A percentile compares a stretch with the other conserved stretches of the same genome.
Conservation (phyloP, 2,888 invertebrate genomes). For the Cerastoderma edule region DNA sequence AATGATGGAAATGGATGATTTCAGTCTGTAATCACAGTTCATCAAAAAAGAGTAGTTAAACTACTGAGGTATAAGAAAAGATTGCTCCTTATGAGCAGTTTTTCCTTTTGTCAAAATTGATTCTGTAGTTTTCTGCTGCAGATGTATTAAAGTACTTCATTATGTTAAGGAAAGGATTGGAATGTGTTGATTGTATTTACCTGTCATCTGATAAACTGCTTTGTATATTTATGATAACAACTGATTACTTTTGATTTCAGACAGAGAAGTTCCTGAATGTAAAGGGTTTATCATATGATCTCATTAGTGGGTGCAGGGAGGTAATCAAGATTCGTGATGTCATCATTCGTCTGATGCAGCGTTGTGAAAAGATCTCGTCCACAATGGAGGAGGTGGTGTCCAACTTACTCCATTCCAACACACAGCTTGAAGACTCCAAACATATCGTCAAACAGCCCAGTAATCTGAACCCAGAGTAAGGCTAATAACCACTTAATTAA, state of each 20-base stretch:
- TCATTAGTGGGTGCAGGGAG: constrained; percentile 91
- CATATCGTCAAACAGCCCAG: constrained; percentile 90
- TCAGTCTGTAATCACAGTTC: too few relatives aligned
- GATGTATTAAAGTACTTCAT: too few relatives aligned
- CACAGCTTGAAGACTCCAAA: constrained; percentile 80
- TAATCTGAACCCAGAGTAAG: constrained; percentile 88
- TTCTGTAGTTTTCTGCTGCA: too few relatives aligned
- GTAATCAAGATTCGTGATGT: constrained; percentile 88
- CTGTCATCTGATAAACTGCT: too few relatives aligned
- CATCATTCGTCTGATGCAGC: constrained; percentile 91
- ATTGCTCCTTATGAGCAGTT: too few relatives aligned
- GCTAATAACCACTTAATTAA: too few relatives aligned
- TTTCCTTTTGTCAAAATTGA: too few relatives aligned
- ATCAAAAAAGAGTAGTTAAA: too few relatives aligned
- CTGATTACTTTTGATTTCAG: constrained; percentile 55
- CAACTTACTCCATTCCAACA: constrained; percentile 84
- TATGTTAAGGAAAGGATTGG: too few relatives aligned
- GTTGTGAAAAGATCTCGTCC: constrained; percentile 92
- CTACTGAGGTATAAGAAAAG: too few relatives aligned
- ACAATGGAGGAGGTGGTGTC: constrained; percentile 92
- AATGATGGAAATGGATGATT: too few relatives aligned
- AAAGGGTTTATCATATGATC: constrained; percentile 90
- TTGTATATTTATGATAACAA: background rate
- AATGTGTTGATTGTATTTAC: too few relatives aligned
- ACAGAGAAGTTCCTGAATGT: constrained; percentile 86